phyloP scores from a whole-genome alignment of 2,888 invertebrate species.

The Spilosoma lubricipeda region DNA sequence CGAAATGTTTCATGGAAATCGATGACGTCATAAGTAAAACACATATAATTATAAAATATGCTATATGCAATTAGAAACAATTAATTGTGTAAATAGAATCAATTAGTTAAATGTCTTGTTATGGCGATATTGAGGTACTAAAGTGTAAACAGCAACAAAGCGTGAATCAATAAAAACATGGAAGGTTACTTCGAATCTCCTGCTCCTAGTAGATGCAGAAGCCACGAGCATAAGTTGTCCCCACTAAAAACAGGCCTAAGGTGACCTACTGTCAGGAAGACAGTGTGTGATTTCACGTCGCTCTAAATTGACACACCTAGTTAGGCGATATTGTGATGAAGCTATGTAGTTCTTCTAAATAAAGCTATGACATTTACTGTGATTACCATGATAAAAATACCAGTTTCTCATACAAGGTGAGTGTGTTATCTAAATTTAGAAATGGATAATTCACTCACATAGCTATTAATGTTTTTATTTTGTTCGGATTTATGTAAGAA shows the following conservation, averaged over 20 bases:
- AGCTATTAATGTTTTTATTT: background rate
- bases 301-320: too few species aligned
- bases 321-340: too few species aligned
- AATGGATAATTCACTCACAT: background rate
- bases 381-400: background rate
- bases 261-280: too few species aligned
- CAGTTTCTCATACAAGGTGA: background rate
- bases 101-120: conserved; percentile 2
- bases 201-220: too few species aligned
- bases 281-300: too few species aligned
- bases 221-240: too few species aligned
- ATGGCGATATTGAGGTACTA: background rate
- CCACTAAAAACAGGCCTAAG: too few species aligned
- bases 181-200: too few species aligned
- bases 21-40: background rate
- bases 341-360: too few species aligned
- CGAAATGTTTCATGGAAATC: background rate
- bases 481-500: conserved; percentile 2
- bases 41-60: background rate
- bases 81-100: background rate
- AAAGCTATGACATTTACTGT: background rate
- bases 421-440: background rate
- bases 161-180: too few species aligned
- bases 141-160: background rate
- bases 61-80: background rate